Base-by-base conservation (phyloP, 2,888 invertebrate species). In the Sphecodes monilicornis region DNA sequence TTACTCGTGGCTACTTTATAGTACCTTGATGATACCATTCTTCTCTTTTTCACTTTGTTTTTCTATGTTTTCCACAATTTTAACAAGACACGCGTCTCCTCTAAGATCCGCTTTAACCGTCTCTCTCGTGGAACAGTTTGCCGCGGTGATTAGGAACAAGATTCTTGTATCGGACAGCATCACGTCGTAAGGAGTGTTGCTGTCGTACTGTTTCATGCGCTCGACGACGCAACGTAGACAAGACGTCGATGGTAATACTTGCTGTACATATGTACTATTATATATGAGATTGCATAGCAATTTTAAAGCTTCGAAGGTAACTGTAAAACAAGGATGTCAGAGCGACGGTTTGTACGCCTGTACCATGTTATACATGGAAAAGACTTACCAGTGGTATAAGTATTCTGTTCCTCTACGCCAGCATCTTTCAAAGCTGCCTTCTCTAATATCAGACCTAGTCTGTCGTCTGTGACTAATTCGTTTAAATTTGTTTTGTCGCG, bases 161-260 rank as follows among this genome's bases (percentile, higher is more conserved):
- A 99, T 95, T 94, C 98, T 97, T 96, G 98, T 97, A 92, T 99
- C 98, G 95, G 97, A 99, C 89, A 97, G 96, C 96, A 97, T 97
- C 29, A 98, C 96, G 80, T 97, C 97, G 92, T 97, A 96, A 57
- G 97, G 96, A 77, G 96, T 95, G 54, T 96, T 95, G 66, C 91
- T 90, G 92, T 95, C 96, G 92, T 97, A 97, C 16, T 96, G 96
- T 91, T 96, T 96, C 76, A 98, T 95, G 75, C 98, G 96, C 88
- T 97, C 96, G 1, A 97, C 95, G 68, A 98, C 96, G 46, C 97
- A 97, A 82, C 86, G 41, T 69, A 94, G 82, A 74, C 93, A 94
- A 29, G 78, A 32, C 18, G 92, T 93, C 54, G 90, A 86, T 39
- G 85, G 76, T 77, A 93, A 82, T 87, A 96, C 95, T 68, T 95